Evolutionary conservation across 2,113 vertebrate species (phyloP), one percentile per base, ranked within the genome.

Genomic region (Eubucco bourcierii): DNA sequence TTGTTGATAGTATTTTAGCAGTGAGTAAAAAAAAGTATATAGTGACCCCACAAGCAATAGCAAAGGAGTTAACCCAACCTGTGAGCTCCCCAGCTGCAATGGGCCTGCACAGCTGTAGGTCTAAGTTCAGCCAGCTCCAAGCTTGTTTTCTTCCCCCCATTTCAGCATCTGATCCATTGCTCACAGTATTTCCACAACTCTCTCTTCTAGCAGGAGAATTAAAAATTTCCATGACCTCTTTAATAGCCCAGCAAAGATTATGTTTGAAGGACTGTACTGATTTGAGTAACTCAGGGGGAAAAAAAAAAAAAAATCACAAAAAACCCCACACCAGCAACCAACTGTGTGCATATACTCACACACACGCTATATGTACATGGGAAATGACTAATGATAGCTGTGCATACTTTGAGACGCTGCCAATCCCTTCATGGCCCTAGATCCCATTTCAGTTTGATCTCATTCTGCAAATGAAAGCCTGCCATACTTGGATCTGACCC

Each of bases 321-420:
- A 16, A 46, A 17, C 44, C 8, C 10, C 10, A 39, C 15, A 46
- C 19, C 47, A 50, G 10, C 37, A 37, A 39, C 37, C 37, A 39
- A 52, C 24, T 7, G 28, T 33, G 37, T 14, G 6, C 7, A 41
- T 3, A 59, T 12, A 64, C 29, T 33, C 31, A 63, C 12, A 58
- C 4, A 71, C 16, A 70, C 2, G 9, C 53, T 23, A 3, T 19
- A 80, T 29, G 53, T 44, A 53, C 71, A 79, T 88, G 91, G 93
- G 93, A 96, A 95, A 94, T 89, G 67, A 96, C 53, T 94, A 92
- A 95, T 89, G 89, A 87, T 80, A 89, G 87, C 84, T 78, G 65
- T 61, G 72, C 19, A 56, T 55, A 79, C 84, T 95, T 92, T 95
- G 93, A 93, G 89, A 78, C 34, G 76, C 60, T 96, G 96, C 96